A percentile compares a stretch with the other conserved stretches of the same genome.
These are phyloP conservation scores for Zosterops hypoxanthus DNA, from an alignment of 2,113 vertebrate species.

Conservation along the genomic window DNA sequence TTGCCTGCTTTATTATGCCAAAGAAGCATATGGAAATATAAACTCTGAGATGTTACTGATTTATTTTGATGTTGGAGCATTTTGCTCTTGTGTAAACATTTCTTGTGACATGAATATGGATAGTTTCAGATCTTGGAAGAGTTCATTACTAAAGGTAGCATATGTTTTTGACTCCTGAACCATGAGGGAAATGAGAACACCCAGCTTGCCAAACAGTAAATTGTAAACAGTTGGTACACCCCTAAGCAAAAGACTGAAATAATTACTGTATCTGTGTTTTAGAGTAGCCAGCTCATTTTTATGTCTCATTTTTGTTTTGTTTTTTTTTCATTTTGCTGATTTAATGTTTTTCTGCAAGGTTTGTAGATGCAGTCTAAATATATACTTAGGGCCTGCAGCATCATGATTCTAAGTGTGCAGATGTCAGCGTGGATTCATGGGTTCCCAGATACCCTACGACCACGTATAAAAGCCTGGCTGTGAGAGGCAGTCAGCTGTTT, in stretches of 20 bases:
- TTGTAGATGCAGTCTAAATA: slow-evolving; percentile 62
- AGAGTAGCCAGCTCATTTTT: slow-evolving; percentile 71
- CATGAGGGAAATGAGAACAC: slow-evolving; percentile 75
- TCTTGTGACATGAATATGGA: slow-evolving; percentile 77
- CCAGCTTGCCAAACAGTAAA: slow-evolving; percentile 74
- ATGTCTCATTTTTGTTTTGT: slow-evolving; percentile 53
- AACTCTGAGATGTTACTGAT: slow-evolving; percentile 76
- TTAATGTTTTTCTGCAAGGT: slow-evolving; percentile 65
- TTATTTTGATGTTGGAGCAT: slow-evolving; percentile 76
- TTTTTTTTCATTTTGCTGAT: slow-evolving; percentile 58
- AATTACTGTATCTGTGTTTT: slow-evolving; percentile 73
- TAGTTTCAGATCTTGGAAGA: slow-evolving; percentile 73
- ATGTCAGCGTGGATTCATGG: slow-evolving; percentile 64
- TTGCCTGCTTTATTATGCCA: slow-evolving; percentile 68
- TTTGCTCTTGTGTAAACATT: slow-evolving; percentile 78
- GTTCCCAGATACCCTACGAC: slow-evolving; percentile 25
- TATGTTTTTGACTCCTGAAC: slow-evolving; percentile 79
- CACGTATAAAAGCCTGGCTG: slow-evolving; percentile 8
- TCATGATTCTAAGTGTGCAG: slow-evolving; percentile 51
- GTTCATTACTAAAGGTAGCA: slow-evolving; percentile 76
- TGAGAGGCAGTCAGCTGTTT: slow-evolving; percentile 32
- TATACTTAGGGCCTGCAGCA: slow-evolving; percentile 52
- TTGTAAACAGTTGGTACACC: slow-evolving; percentile 76
- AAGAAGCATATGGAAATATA: slow-evolving; percentile 77
- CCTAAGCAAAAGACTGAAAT: slow-evolving; percentile 73